These are phyloP conservation scores for Tachysurus vachellii DNA, from an alignment of 2,113 vertebrate species.

Conservation along the genomic window DNA sequence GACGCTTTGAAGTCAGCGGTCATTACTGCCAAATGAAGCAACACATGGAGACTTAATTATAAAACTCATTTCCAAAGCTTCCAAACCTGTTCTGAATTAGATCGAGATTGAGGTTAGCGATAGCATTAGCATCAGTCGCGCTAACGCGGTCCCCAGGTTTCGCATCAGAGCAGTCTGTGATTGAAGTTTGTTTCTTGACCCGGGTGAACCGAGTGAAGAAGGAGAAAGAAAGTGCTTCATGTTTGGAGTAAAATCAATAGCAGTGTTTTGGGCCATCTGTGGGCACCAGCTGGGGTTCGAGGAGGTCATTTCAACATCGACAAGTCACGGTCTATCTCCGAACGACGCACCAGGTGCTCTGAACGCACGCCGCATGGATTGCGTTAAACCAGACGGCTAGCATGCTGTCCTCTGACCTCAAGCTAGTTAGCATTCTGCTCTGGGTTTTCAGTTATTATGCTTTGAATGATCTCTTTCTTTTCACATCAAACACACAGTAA, in stretches of 20 bases:
- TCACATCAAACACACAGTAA: not conserved
- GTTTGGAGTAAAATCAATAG: not conserved
- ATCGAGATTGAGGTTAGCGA: not conserved
- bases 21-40: not conserved
- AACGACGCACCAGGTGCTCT: slow-evolving; percentile 24
- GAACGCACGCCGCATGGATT: slow-evolving; percentile 13
- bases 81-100: not conserved
- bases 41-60: not conserved
- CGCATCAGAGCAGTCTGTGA: not conserved
- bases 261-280: slow-evolving; percentile 27
- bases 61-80: not conserved
- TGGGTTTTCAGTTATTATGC: not conserved
- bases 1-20: not conserved
- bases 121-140: not conserved
- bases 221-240: not conserved
- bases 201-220: not conserved
- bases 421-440: slow-evolving; percentile 25
- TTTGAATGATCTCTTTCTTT: not conserved
- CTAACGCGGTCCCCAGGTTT: not conserved
- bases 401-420: not conserved
- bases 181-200: slow-evolving; percentile 10
- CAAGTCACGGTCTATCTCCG: not conserved
- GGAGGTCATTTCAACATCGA: slow-evolving; percentile 19
- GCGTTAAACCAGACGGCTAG: slow-evolving; percentile 15
- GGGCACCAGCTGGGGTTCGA: slow-evolving; percentile 28